Base-by-base conservation (phyloP, 2,888 invertebrate species). In the Napeogenes sylphis region DNA sequence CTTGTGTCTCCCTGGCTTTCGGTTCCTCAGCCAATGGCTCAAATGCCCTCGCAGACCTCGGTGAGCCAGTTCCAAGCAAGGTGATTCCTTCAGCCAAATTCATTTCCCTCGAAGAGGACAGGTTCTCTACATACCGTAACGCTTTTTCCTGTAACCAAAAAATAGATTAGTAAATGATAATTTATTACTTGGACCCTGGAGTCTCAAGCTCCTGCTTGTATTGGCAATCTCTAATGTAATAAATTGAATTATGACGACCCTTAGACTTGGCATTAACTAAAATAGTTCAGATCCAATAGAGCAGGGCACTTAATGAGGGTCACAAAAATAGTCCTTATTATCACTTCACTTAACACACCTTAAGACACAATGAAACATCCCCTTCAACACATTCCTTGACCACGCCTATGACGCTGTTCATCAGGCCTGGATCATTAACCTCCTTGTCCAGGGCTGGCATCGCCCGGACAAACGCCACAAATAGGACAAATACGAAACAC, bases 361-460 rank as follows among this genome's bases (percentile, higher is more conserved):
- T 95, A 71, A 95, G 84, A 79, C 95, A 95, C 82, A 94, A 83
- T 67, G 93, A 90, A 75, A 95, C 90, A 73, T 94, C 93, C 75
- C 92, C 93, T 66, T 93, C 93, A 61, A 93, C 93, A 79, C 95
- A 95, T 75, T 94, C 93, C 83, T 94, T 93, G 71, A 95, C 92
- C 71, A 93, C 93, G 71, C 92, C 92, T 65, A 94, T 82, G 51
- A 94, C 93, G 71, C 83, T 83, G 3, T 80, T 82, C 35, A 85
- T 80, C 42, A 87, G 70, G 61, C 84, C 82, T 13, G 84, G 80
- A 65, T 88, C 89, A 69, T 85, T 88, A n/a, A 90, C 91, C 55
- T 92, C 91, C 71, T 93, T 92, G 63, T 91, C 90, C 45, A 85
- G 76, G 45, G 87, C 83, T 32, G 91, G 91, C 87, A 88, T 90